Conservation (phyloP, 2,113 vertebrate species). For the Colinus virginianus region DNA sequence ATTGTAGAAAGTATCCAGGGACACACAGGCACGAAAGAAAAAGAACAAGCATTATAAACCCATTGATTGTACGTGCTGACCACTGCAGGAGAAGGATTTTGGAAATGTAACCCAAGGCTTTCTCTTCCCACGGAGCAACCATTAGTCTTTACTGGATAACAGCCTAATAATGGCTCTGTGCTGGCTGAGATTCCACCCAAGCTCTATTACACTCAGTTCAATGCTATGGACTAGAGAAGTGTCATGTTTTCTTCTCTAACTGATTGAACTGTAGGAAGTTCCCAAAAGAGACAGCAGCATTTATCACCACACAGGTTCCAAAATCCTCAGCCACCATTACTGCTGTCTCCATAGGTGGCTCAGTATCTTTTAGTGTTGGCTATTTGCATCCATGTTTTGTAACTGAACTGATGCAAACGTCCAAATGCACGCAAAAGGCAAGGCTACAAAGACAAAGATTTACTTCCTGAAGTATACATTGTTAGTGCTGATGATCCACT, state of each 20-base stretch:
- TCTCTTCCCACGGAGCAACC: not conserved
- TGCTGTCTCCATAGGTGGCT: not conserved
- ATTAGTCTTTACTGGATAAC: not conserved
- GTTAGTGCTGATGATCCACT: not conserved
- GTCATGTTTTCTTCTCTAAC: not conserved
- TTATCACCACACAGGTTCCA: not conserved
- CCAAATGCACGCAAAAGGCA: not conserved
- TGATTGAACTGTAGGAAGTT: not conserved
- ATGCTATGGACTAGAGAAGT: not conserved
- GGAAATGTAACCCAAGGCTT: not conserved
- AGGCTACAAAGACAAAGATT: not conserved
- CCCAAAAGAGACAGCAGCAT: not conserved
- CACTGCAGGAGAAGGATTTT: not conserved
- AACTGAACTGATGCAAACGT: not conserved
- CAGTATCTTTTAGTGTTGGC: not conserved
- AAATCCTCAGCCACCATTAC: not conserved
- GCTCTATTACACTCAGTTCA: not conserved
- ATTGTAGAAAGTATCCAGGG: not conserved
- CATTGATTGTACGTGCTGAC: not conserved
- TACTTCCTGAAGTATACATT: not conserved
- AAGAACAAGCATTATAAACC: not conserved
- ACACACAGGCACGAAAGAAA: not conserved
- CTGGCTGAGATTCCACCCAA: not conserved
- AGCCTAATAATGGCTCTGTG: not conserved
- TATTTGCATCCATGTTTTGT: not conserved